Percentiles rank a stretch among this genome's conserved stretches.
phyloP scores from a whole-genome alignment of 1,140 invertebrate genomes.

The Sinella curviseta region DNA sequence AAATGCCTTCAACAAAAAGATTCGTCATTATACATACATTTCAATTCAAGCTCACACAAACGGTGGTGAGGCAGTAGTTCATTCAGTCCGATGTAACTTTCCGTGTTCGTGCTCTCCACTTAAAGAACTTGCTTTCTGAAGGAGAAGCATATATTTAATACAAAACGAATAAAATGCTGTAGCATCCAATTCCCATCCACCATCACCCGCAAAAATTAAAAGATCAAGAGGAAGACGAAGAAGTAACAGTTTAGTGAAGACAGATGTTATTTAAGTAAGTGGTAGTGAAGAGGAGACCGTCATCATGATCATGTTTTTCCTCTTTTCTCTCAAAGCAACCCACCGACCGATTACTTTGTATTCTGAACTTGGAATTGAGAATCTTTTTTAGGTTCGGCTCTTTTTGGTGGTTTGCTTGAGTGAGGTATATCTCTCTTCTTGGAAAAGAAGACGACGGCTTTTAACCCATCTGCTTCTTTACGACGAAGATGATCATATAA shows the following conservation, averaged over 20 bases:
- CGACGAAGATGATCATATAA: too few species aligned
- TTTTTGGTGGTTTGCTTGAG: neutral
- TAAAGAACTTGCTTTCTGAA: too few species aligned
- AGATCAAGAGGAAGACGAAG: neutral
- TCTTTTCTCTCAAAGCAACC: neutral
- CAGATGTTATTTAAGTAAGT: constrained; percentile 13
- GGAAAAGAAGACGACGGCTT: neutral
- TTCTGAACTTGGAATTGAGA: constrained; percentile 16
- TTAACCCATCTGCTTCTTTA: constrained; percentile 3
- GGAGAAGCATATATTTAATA: neutral
- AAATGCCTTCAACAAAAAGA: too few species aligned
- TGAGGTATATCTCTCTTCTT: neutral
- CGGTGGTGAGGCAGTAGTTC: too few species aligned
- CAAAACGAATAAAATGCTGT: neutral
- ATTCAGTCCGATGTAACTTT: too few species aligned
- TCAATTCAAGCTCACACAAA: too few species aligned
- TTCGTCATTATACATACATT: too few species aligned
- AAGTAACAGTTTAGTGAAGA: constrained; percentile 8
- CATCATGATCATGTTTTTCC: neutral
- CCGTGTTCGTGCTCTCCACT: neutral
- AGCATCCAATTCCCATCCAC: neutral
- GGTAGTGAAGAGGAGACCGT: neutral
- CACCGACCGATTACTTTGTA: constrained; percentile 3
- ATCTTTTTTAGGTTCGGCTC: neutral
- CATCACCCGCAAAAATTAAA: neutral